Evolutionary conservation across 2,797 vertebrate genomes (phyloP).

Genomic region (Poecilia velifera): DNA sequence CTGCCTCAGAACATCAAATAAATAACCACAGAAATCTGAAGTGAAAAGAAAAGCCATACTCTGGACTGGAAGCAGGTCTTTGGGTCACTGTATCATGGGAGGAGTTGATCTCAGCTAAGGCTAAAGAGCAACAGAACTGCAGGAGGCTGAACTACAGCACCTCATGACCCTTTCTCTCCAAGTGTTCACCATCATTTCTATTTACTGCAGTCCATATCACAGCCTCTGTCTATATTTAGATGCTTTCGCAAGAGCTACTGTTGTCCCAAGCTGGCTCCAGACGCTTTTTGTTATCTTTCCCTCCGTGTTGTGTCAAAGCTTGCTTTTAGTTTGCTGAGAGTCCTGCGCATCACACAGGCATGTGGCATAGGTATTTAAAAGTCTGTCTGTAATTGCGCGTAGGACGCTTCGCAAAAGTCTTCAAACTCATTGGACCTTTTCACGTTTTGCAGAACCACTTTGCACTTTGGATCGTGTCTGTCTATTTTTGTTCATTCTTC

Average conservation of each 20-base stretch:
- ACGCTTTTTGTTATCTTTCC: slow-evolving; percentile 26
- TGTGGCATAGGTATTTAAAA: slow-evolving; percentile 43
- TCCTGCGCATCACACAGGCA: slow-evolving; percentile 55
- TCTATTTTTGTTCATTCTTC: neutral
- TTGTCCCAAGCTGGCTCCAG: slow-evolving; percentile 49
- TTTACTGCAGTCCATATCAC: slow-evolving; percentile 61
- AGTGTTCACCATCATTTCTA: slow-evolving; percentile 51
- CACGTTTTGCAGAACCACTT: neutral
- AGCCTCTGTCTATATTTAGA: slow-evolving; percentile 73
- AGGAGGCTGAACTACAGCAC: slow-evolving; percentile 36
- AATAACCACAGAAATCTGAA: neutral
- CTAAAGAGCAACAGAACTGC: slow-evolving; percentile 36
- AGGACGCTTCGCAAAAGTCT: neutral
- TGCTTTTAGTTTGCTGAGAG: slow-evolving; percentile 25
- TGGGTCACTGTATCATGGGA: slow-evolving; percentile 11
- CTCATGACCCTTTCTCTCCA: slow-evolving; percentile 44
- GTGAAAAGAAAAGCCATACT: slow-evolving; percentile 18
- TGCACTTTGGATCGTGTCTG: neutral
- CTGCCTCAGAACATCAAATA: slow-evolving; percentile 23
- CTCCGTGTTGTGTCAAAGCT: slow-evolving; percentile 24
- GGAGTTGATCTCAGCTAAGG: slow-evolving; percentile 6
- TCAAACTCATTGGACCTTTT: neutral
- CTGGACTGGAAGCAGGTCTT: slow-evolving; percentile 13
- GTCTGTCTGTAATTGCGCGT: neutral
- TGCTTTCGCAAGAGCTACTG: slow-evolving; percentile 58